Evolutionary conservation across 2,797 vertebrate genomes (phyloP).

Genomic region (Mastacembelus armatus): DNA sequence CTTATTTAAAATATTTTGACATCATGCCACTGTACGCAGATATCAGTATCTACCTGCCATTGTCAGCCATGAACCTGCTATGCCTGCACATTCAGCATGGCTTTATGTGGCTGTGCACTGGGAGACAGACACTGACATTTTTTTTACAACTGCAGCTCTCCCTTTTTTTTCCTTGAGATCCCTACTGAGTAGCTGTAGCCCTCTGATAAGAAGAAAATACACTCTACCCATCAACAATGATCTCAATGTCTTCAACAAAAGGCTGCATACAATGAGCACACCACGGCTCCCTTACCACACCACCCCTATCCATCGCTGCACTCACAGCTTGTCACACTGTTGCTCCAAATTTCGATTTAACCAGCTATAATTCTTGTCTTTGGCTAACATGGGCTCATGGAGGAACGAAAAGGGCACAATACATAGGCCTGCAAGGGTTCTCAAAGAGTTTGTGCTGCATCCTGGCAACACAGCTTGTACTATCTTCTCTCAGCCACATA

Average conservation of each 20-base stretch:
- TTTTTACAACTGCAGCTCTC: slow-evolving; percentile 35
- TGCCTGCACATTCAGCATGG: slow-evolving; percentile 14
- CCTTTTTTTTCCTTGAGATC: slow-evolving; percentile 48
- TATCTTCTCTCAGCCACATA: slow-evolving; percentile 64
- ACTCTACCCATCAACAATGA: slow-evolving; percentile 67
- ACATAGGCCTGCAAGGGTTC: slow-evolving; percentile 60
- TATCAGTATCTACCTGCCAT: slow-evolving; percentile 37
- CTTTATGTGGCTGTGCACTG: slow-evolving; percentile 20
- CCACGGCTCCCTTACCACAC: slow-evolving; percentile 31
- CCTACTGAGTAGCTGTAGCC: slow-evolving; percentile 50
- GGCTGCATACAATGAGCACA: slow-evolving; percentile 45
- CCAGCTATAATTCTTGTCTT: slow-evolving; percentile 64
- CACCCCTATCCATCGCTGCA: slow-evolving; percentile 54
- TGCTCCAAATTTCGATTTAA: slow-evolving; percentile 73
- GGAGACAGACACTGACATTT: slow-evolving; percentile 42
- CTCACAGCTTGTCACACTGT: slow-evolving; percentile 65
- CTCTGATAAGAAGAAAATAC: slow-evolving; percentile 61
- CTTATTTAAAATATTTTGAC: slow-evolving; percentile 45
- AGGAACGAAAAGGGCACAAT: slow-evolving; percentile 71
- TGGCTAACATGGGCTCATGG: slow-evolving; percentile 47
- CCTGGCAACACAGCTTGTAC: slow-evolving; percentile 75
- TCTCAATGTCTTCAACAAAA: slow-evolving; percentile 67
- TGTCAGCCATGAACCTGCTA: slow-evolving; percentile 42
- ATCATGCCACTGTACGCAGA: slow-evolving; percentile 23
- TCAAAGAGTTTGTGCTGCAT: slow-evolving; percentile 67